A percentile compares a stretch with the other conserved stretches of the same genome.
Conservation (phyloP, 2,888 invertebrate genomes). For the Autographa gamma region DNA sequence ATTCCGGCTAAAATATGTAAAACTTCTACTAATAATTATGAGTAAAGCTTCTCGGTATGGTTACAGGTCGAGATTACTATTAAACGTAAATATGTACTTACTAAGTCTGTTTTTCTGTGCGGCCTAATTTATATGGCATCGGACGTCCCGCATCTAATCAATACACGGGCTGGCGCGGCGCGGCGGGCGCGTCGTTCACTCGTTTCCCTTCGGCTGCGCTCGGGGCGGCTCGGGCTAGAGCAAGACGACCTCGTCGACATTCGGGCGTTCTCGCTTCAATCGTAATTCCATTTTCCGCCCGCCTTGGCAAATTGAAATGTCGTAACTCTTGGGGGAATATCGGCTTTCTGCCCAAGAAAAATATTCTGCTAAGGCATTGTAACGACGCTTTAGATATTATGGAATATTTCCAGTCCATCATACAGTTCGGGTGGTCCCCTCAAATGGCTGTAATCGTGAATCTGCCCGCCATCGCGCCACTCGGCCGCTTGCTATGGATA, state of each 20-base stretch:
- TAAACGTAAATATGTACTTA: slow-evolving; percentile 64
- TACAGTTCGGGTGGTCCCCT: slow-evolving; percentile 80
- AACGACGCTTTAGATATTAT: slow-evolving; percentile 85
- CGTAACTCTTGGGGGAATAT: slow-evolving; percentile 90
- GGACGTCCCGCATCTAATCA: slow-evolving; percentile 89
- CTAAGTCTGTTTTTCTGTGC: slow-evolving; percentile 83
- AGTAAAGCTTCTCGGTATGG: slow-evolving; percentile 9
- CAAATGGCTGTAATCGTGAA: slow-evolving; percentile 80
- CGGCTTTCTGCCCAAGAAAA: slow-evolving; percentile 89
- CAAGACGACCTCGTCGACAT: slow-evolving; percentile 73
- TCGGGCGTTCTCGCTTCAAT: slow-evolving; percentile 86
- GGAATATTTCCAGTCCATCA: slow-evolving; percentile 87
- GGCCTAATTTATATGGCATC: slow-evolving; percentile 89
- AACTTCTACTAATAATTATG: not conserved
- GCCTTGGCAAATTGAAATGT: slow-evolving; percentile 90
- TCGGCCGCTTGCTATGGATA: slow-evolving; percentile 69
- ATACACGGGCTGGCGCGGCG: slow-evolving; percentile 86
- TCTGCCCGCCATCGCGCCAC: slow-evolving; percentile 70
- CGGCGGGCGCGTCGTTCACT: slow-evolving; percentile 79
- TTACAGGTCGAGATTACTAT: slow-evolving; percentile 42
- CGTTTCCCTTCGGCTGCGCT: slow-evolving; percentile 73
- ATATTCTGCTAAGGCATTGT: slow-evolving; percentile 87
- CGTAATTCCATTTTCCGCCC: slow-evolving; percentile 90
- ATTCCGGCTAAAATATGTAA: not conserved
- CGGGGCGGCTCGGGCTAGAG: slow-evolving; percentile 72